phyloP scores from a whole-genome alignment of 2,113 vertebrate species.

The Pycnonotus jocosus region DNA sequence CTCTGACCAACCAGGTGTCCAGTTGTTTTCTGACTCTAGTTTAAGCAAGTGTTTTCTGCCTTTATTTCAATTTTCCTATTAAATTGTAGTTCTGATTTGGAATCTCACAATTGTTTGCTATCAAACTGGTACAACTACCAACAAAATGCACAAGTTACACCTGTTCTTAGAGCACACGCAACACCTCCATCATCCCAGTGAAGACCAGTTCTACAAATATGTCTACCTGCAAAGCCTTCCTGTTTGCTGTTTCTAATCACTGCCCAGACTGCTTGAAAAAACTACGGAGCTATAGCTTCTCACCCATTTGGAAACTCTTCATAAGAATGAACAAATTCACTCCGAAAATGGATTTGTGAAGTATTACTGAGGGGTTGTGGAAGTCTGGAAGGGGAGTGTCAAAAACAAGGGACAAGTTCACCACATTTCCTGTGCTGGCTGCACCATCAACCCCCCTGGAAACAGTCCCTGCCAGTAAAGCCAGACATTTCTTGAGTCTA shows the following conservation, averaged over 20 bases:
- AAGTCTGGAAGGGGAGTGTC: background rate
- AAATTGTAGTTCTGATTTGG: background rate
- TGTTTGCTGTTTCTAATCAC: background rate
- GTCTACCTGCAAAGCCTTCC: background rate
- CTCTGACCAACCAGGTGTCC: background rate
- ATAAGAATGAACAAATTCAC: background rate
- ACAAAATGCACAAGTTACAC: background rate
- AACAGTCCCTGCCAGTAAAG: background rate
- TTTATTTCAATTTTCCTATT: background rate
- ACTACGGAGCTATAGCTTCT: background rate
- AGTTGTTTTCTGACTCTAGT: background rate
- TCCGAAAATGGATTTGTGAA: background rate
- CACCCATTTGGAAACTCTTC: background rate
- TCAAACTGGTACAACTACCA: background rate
- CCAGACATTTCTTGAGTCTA: background rate
- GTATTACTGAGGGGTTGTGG: fast-evolving
- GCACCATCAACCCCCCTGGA: background rate
- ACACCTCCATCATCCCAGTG: fast-evolving
- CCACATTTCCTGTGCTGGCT: fast-evolving
- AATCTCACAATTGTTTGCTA: background rate
- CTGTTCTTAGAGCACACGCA: background rate
- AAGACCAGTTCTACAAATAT: background rate
- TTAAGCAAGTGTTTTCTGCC: background rate
- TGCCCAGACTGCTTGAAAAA: background rate
- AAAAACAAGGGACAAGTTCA: background rate